A percentile compares a stretch with the other conserved stretches of the same genome.
Evolutionary conservation across 53 echinoderm and acorn worm genomes (phyloP).

Genomic region (Actinopyga echinites): DNA sequence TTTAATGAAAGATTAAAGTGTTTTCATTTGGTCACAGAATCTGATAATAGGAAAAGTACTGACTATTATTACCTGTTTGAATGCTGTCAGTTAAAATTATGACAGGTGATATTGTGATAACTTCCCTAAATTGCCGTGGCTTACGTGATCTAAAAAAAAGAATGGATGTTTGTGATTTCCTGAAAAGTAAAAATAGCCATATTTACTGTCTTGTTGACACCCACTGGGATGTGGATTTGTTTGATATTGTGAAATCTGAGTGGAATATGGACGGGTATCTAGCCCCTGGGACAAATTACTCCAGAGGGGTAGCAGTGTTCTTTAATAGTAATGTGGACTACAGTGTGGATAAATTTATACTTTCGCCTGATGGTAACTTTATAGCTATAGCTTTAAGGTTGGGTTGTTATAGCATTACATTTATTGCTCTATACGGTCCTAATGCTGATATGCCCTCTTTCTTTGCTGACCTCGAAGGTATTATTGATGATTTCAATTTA

Average conservation of each 20-base stretch:
- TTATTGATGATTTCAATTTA: slow-evolving; percentile 11
- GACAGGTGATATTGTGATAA: not conserved
- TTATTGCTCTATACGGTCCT: not conserved
- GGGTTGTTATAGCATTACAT: not conserved
- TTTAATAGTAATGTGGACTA: not conserved
- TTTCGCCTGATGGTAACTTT: not conserved
- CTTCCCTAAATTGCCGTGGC: slow-evolving; percentile 20
- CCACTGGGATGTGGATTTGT: not conserved
- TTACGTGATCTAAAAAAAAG: not conserved
- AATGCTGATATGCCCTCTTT: slow-evolving; percentile 11
- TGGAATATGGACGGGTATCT: slow-evolving; percentile 1
- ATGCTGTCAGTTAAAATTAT: not conserved
- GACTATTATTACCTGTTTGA: too few relatives aligned
- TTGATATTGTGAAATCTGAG: slow-evolving; percentile 1
- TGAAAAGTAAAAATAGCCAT: not conserved
- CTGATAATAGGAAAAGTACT: too few relatives aligned
- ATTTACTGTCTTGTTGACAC: slow-evolving; percentile 14
- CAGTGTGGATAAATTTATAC: not conserved
- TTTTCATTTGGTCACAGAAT: too few relatives aligned
- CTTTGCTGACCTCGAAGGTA: not conserved
- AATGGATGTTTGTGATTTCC: not conserved
- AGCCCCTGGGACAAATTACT: not conserved
- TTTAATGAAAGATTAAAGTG: too few relatives aligned
- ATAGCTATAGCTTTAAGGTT: slow-evolving; percentile 17
- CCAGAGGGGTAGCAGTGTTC: slow-evolving; percentile 8